Evolutionary conservation across 2,888 invertebrate genomes (phyloP), one percentile per base, ranked within the genome.

Genomic region (Cheilosia variabilis): DNA sequence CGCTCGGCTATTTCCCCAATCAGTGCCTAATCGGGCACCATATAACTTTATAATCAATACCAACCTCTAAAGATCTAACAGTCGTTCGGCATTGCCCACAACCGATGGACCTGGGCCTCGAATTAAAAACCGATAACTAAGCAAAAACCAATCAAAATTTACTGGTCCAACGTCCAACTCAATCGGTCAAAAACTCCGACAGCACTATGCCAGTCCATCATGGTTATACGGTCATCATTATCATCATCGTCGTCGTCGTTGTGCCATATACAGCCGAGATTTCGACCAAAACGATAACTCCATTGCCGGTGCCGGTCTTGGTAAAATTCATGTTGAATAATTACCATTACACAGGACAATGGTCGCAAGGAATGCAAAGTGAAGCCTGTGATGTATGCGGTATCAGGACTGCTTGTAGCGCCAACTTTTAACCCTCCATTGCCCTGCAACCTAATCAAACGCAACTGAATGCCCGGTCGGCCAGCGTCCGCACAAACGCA

Each of bases 291-390:
- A 69, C 69, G 81, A 76, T 76, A 81, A 52, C 69, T 69, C 24
- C 34, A 75, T 69, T 65, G 15, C 76, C 37, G 66, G 58, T 58
- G 15, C 41, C 4, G 52, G 66, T 55, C 41, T 63, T 86, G 81
- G 72, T 80, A 81, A 77, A 86, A 81, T 71, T 81, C 77, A 86
- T 80, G 63, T 72, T 81, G 86, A 86, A 86, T 86, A 86, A 81
- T 86, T 86, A 77, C 86, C 86, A 81, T 81, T 81, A 86, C 81
- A 86, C 76, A 81, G 72, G 72, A 81, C 80, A 81, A 68, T 81
- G 76, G 80, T 72, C 71, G 19, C 80, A 71, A 75, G 79, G 75
- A 84, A 75, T 80, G 75, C 63, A 53, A 53, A 34, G 45, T 52
- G 43, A 69, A 60, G 55, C 27, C 65, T 55, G 69, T 75, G 80